Evolutionary conservation across 2,113 vertebrate genomes (phyloP).

Genomic region (Leptodactylus fuscus): DNA sequence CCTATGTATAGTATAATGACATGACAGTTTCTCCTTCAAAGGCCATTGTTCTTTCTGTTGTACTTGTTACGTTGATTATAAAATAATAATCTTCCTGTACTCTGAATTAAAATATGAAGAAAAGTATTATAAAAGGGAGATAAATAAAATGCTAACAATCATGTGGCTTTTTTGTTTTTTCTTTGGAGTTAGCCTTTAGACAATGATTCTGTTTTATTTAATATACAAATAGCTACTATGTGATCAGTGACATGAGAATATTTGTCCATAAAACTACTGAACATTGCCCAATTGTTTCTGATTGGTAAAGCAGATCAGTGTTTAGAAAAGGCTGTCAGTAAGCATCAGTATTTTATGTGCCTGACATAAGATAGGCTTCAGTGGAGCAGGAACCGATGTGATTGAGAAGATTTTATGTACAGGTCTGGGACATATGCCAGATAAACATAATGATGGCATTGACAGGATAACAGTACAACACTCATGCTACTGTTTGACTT

Average conservation of each 20-base stretch:
- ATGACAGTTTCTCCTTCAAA: too few species aligned
- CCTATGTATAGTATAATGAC: too few species aligned
- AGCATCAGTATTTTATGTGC: not conserved
- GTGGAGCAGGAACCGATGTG: not conserved
- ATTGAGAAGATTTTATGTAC: not conserved
- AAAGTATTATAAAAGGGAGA: too few species aligned
- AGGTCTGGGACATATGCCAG: not conserved
- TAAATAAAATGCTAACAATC: too few species aligned
- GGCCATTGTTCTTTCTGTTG: too few species aligned
- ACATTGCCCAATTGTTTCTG: not conserved
- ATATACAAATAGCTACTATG: not conserved
- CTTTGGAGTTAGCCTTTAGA: too few species aligned
- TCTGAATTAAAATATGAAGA: too few species aligned
- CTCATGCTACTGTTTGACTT: not conserved
- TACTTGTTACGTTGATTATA: too few species aligned
- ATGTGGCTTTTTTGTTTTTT: too few species aligned
- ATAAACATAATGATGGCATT: not conserved
- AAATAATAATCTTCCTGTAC: too few species aligned
- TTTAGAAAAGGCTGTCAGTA: not conserved
- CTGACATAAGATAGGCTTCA: not conserved
- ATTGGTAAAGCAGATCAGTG: not conserved
- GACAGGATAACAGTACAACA: not conserved
- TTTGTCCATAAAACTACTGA: not conserved
- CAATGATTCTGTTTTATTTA: too few species aligned
- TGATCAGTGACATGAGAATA: not conserved